phyloP scores from a whole-genome alignment of 2,113 vertebrate genomes.

The Erinaceus europaeus region DNA sequence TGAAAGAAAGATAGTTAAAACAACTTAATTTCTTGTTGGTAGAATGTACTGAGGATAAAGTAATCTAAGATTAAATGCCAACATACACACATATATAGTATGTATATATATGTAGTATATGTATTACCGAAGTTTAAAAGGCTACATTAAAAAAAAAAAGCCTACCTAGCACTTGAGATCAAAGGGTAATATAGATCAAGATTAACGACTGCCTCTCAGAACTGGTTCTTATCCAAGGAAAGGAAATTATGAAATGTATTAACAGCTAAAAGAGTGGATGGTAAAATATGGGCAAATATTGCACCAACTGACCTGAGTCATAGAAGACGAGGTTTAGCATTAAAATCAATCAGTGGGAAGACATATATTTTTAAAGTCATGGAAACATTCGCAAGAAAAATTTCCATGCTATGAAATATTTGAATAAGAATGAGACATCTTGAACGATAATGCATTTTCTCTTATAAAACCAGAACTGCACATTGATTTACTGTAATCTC shows the following conservation, averaged over 20 bases:
- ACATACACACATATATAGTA: neutral
- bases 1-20: neutral
- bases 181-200: neutral
- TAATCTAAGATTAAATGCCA: neutral
- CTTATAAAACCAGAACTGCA: neutral
- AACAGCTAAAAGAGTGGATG: neutral
- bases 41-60: neutral
- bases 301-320: neutral
- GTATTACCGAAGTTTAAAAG: no score
- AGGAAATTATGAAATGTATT: neutral
- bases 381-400: conserved; percentile 1
- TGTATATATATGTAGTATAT: neutral
- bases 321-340: neutral
- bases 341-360: neutral
- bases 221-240: neutral
- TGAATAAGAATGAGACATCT: neutral
- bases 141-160: neutral
- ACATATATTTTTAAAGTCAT: neutral
- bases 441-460: neutral
- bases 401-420: neutral
- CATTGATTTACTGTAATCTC: neutral
- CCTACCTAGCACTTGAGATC: neutral
- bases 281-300: neutral
- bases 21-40: neutral
- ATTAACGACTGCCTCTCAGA: neutral